These are phyloP conservation scores for Cephus sareptanus DNA, from an alignment of 2,888 invertebrate genomes.

Conservation along the genomic window DNA sequence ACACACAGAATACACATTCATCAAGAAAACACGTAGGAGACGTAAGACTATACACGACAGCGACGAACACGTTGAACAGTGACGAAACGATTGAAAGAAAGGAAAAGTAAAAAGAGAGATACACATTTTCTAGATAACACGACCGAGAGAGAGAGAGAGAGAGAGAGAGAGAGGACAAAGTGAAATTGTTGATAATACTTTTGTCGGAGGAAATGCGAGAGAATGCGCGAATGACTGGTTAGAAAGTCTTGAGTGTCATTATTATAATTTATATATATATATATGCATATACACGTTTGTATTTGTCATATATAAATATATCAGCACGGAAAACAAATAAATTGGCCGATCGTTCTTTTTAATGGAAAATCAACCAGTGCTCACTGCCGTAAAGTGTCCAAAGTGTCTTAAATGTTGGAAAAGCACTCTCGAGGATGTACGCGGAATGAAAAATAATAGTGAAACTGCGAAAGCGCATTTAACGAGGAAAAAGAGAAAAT, in stretches of 20 bases:
- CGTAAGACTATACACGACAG: constrained; percentile 8
- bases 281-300: background rate
- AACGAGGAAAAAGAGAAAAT: background rate
- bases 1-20: constrained; percentile 10
- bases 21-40: constrained; percentile 3
- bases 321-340: background rate
- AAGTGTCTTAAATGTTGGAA: constrained; percentile 31
- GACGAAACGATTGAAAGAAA: background rate
- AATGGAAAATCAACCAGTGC: constrained; percentile 25
- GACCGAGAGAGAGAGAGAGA: no score
- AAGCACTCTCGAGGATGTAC: background rate
- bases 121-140: background rate
- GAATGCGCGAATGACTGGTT: background rate
- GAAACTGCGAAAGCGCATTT: background rate
- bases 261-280: background rate
- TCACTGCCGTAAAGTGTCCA: constrained; percentile 36
- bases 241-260: background rate
- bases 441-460: constrained; percentile 7
- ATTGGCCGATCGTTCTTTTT: background rate
- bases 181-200: no score
- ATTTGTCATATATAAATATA: background rate
- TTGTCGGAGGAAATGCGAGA: background rate
- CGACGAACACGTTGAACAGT: background rate
- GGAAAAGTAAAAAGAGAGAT: background rate
- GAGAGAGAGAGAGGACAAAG: no score